Evolutionary conservation across 1,140 invertebrate genomes (phyloP).

Genomic region (Aphelinus atriplicis): DNA sequence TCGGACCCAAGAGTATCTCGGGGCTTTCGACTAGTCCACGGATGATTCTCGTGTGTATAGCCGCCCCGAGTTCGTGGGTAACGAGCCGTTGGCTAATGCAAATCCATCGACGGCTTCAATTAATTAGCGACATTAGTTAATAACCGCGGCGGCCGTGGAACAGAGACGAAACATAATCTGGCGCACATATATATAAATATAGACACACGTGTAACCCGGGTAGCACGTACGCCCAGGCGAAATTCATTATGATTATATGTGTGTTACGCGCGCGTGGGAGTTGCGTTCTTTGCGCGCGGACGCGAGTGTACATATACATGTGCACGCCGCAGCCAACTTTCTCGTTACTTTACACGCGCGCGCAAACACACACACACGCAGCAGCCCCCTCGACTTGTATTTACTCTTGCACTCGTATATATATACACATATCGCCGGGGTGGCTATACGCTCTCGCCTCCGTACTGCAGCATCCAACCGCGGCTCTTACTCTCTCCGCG

Average conservation of each 20-base stretch:
- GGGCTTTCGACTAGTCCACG: too few species aligned
- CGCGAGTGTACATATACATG: conserved; percentile 34
- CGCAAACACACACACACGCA: conserved; percentile 21
- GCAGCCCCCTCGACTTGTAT: conserved; percentile 17
- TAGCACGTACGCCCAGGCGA: conserved; percentile 5
- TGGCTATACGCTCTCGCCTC: conserved; percentile 39
- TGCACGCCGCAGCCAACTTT: conserved; percentile 38
- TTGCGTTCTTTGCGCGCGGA: background rate
- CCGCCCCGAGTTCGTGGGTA: too few species aligned
- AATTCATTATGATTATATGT: conserved; percentile 40
- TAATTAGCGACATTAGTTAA: conserved; percentile 37
- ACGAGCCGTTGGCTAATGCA: too few species aligned
- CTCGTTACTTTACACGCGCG: conserved; percentile 35
- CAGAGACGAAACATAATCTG: conserved; percentile 36
- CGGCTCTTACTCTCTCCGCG: too few species aligned
- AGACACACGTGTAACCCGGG: too few species aligned
- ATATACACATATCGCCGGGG: background rate
- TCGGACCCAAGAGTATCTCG: too few species aligned
- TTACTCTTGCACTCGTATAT: conserved; percentile 37
- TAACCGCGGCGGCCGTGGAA: conserved; percentile 2
- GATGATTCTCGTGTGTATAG: too few species aligned
- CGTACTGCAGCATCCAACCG: background rate
- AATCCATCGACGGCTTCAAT: conserved; percentile 16
- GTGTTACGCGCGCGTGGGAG: conserved; percentile 14
- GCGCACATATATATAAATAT: background rate